Evolutionary conservation across 2,888 invertebrate species (phyloP), one percentile per base, ranked within the genome.

Genomic region (Linnaemya tessellans): DNA sequence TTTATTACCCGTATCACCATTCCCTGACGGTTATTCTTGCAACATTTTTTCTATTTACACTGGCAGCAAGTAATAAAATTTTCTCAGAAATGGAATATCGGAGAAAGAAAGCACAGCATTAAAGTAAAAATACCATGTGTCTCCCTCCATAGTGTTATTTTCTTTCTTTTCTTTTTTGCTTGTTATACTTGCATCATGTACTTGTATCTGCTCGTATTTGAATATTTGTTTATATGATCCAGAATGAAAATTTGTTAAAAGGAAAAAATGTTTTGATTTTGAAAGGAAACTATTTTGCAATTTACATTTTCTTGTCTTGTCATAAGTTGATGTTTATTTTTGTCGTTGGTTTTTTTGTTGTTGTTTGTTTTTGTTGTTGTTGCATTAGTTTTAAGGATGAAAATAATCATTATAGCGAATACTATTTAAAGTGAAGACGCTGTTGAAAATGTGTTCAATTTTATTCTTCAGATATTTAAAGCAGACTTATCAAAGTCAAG

Each of bases 281-380:
- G 22, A 81, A 68, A 67, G 62, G 18, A 75, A 81, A 75, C 71
- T 67, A 80, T 64, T 82, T 77, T 78, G 49, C 62, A 82, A 73
- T 78, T 82, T 77, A 82, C 70, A 75, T 81, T 64, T 64, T 70
- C 77, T 82, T 56, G 41, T 58, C 46, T 46, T 81, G 68, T 75
- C 62, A 70, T 46, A 38, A 81, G 81, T 67, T 68, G 20, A 75
- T 80, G 74, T 38, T 60, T 58, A 35, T 65, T 65, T 65, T 25
- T 58, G 18, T 20, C 1, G 25, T 38, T 60, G 10, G n/a, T 49
- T 51, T 51, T 43, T 54, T 20, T 58, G 11, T 20, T 62, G 0
- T 3, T 60, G 7, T 35, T 60, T 62, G 38, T n/a, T n/a, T 15
- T 46, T 49, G n/a, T 51, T 20, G 9, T 18, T 20, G 18, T 51